Evolutionary conservation across 2,113 vertebrate species (phyloP).

Genomic region (Thermophis baileyi): DNA sequence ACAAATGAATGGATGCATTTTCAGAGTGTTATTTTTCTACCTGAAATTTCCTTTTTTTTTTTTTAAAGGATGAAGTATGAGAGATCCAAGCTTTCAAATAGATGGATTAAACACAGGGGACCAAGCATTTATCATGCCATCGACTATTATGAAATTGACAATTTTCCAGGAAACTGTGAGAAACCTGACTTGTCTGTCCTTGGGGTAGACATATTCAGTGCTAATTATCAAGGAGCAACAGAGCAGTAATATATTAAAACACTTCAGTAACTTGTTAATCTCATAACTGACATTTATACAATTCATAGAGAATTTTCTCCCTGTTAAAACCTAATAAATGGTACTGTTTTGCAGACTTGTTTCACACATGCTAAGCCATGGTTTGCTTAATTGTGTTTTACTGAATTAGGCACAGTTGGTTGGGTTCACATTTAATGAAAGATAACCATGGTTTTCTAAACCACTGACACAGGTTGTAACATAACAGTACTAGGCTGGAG

Average conservation of each 20-base stretch:
- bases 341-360: background rate
- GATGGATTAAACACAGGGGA: conserved; percentile 41
- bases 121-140: conserved; percentile 53
- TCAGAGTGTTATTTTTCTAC: background rate
- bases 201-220: conserved; percentile 46
- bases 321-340: background rate
- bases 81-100: conserved; percentile 54
- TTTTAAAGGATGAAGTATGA: conserved; percentile 51
- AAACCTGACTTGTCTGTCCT: conserved; percentile 62
- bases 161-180: conserved; percentile 30
- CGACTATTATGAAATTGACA: conserved; percentile 58
- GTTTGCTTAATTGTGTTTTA: background rate
- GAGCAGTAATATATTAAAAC: background rate
- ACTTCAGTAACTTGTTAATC: background rate
- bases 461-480: background rate
- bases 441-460: background rate
- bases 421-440: background rate
- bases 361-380: background rate
- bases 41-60: background rate
- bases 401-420: background rate
- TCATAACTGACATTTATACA: background rate
- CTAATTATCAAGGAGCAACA: conserved; percentile 22
- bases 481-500: background rate
- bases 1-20: background rate
- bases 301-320: background rate